Conservation (phyloP, 1,140 invertebrate genomes). For the Maniola jurtina region DNA sequence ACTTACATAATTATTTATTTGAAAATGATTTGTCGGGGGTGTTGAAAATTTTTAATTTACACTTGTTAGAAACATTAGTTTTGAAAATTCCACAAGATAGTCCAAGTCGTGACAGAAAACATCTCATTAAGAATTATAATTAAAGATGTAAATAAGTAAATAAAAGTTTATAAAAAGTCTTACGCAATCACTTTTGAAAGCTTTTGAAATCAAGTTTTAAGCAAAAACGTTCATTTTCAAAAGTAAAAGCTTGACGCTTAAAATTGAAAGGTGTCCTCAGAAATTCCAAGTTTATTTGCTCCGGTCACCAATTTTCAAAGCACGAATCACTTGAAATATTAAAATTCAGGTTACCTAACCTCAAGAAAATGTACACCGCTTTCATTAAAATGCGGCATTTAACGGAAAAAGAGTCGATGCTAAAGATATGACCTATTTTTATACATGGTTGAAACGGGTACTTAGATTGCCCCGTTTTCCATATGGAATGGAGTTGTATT, state of each 20-base stretch:
- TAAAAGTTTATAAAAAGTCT: neutral
- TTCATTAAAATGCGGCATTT: neutral
- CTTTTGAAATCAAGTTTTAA: neutral
- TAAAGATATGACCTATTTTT: constrained; percentile 8
- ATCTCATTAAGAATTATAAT: neutral
- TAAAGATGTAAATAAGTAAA: neutral
- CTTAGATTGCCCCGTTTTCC: neutral
- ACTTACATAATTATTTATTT: too few relatives aligned
- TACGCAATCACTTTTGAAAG: neutral
- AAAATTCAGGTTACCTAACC: constrained; percentile 23
- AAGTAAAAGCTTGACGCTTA: constrained; percentile 6
- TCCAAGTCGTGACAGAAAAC: neutral
- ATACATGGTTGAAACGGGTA: neutral
- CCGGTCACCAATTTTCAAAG: constrained; percentile 23
- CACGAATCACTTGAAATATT: constrained; percentile 16
- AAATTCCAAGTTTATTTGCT: constrained; percentile 12
- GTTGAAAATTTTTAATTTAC: too few relatives aligned
- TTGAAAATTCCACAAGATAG: too few relatives aligned
- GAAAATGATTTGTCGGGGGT: too few relatives aligned
- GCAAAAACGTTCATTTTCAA: neutral
- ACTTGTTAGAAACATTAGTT: too few relatives aligned
- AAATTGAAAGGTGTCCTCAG: constrained; percentile 1
- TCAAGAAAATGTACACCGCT: constrained; percentile 8
- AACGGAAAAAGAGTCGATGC: neutral
- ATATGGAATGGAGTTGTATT: neutral